A percentile compares a stretch with the other conserved stretches of the same genome.
Conservation (phyloP, 2,113 vertebrate species). For the Nibea coibor region DNA sequence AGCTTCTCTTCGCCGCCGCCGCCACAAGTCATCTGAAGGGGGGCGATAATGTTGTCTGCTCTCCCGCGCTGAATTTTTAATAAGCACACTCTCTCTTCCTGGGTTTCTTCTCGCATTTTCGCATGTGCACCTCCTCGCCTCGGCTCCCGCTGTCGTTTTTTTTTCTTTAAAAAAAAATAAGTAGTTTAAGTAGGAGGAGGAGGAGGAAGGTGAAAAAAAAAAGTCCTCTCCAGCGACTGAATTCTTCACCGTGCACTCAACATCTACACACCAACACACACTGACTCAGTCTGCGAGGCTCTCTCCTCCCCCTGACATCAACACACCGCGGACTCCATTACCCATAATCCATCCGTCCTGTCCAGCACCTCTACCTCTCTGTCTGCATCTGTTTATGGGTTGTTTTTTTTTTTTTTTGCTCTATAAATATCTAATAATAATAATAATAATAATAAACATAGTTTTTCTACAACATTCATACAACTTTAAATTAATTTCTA, state of each 20-base stretch:
- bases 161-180: neutral
- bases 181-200: neutral
- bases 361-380: slow-evolving; percentile 4
- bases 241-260: slow-evolving; percentile 50
- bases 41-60: slow-evolving; percentile 42
- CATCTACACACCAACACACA: slow-evolving; percentile 55
- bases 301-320: slow-evolving; percentile 71
- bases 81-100: slow-evolving; percentile 58
- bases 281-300: slow-evolving; percentile 29
- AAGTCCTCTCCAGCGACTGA: slow-evolving; percentile 53
- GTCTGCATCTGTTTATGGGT: neutral
- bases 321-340: slow-evolving; percentile 72
- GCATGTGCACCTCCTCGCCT: slow-evolving; percentile 5
- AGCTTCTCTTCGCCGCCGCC: slow-evolving; percentile 53
- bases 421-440: neutral
- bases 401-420: no score
- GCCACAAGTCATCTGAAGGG: slow-evolving; percentile 59
- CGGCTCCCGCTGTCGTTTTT: neutral
- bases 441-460: neutral
- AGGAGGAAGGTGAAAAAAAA: neutral
- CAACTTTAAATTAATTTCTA: neutral
- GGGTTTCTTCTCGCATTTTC: slow-evolving; percentile 69
- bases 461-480: neutral
- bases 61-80: slow-evolving; percentile 76
- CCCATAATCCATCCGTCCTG: slow-evolving; percentile 76